These are phyloP conservation scores for Anoplopoma fimbria DNA, from an alignment of 2,113 vertebrate species.

Conservation along the genomic window DNA sequence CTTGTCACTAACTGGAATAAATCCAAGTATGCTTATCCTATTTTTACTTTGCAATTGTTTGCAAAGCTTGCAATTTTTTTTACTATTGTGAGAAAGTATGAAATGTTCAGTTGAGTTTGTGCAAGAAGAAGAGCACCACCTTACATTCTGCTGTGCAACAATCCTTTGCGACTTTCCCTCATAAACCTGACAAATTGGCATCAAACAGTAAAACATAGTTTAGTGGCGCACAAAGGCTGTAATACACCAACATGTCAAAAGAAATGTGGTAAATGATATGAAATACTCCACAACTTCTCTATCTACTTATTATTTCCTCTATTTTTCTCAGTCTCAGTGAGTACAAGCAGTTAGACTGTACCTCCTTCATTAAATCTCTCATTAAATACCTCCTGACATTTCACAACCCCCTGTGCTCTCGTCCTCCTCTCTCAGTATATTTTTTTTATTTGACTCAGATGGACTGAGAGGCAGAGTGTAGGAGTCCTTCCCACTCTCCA, in stretches of 20 bases:
- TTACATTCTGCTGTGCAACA: too few species aligned
- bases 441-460: slow-evolving; percentile 41
- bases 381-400: slow-evolving; percentile 50
- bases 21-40: too few species aligned
- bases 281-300: not conserved
- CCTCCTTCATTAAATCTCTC: slow-evolving; percentile 49
- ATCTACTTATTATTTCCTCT: not conserved
- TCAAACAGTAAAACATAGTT: not conserved
- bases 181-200: not conserved
- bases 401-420: slow-evolving; percentile 17
- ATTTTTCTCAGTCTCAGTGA: not conserved
- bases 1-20: too few species aligned
- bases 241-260: not conserved
- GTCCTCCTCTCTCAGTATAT: not conserved
- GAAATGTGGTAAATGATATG: not conserved
- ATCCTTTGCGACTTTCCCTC: not conserved
- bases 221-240: too few species aligned
- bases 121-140: too few species aligned
- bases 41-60: not conserved
- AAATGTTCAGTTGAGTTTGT: not conserved
- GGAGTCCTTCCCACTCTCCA: slow-evolving; percentile 69
- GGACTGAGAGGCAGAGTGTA: slow-evolving; percentile 55
- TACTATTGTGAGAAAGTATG: too few species aligned
- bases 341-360: slow-evolving; percentile 1
- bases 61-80: too few species aligned